Evolutionary conservation across 2,888 invertebrate species (phyloP).

Genomic region (Drosophila subquinaria): DNA sequence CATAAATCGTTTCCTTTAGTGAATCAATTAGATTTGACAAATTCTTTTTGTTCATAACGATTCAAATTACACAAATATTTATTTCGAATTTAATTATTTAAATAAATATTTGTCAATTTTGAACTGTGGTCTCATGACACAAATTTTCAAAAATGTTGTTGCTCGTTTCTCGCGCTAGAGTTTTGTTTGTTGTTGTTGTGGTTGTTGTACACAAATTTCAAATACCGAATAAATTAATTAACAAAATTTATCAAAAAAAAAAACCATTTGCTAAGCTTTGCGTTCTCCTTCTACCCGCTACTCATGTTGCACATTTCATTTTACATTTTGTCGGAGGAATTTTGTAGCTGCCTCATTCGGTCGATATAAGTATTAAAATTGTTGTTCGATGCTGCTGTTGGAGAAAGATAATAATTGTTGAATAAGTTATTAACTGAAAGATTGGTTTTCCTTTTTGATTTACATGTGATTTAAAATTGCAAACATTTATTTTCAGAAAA

Average conservation of each 20-base stretch:
- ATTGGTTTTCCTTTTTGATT: neutral
- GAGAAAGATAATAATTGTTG: constrained; percentile 28
- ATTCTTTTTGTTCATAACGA: constrained; percentile 20
- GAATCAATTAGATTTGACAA: constrained; percentile 19
- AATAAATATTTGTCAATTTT: constrained; percentile 39
- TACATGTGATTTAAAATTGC: constrained; percentile 23
- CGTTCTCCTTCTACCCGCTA: constrained; percentile 40
- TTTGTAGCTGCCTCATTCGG: constrained; percentile 27
- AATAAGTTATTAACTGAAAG: neutral
- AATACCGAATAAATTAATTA: constrained; percentile 73
- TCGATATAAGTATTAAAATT: constrained; percentile 1
- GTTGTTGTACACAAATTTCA: constrained; percentile 61
- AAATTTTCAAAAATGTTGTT: constrained; percentile 30
- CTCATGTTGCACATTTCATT: constrained; percentile 61
- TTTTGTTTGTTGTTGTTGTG: constrained; percentile 48
- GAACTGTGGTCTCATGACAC: constrained; percentile 25
- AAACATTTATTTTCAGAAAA: constrained; percentile 55
- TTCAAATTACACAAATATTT: constrained; percentile 36
- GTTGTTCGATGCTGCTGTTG: constrained; percentile 50
- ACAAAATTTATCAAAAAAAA: constrained; percentile 70
- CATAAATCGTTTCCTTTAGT: constrained; percentile 3
- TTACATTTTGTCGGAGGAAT: constrained; percentile 49
- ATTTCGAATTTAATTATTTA: constrained; percentile 9
- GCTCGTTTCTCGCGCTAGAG: constrained; percentile 67
- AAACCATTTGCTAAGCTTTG: constrained; percentile 64